These are phyloP conservation scores for Cyrtodaria siliqua DNA, from an alignment of 2,888 invertebrate genomes.

Conservation along the genomic window DNA sequence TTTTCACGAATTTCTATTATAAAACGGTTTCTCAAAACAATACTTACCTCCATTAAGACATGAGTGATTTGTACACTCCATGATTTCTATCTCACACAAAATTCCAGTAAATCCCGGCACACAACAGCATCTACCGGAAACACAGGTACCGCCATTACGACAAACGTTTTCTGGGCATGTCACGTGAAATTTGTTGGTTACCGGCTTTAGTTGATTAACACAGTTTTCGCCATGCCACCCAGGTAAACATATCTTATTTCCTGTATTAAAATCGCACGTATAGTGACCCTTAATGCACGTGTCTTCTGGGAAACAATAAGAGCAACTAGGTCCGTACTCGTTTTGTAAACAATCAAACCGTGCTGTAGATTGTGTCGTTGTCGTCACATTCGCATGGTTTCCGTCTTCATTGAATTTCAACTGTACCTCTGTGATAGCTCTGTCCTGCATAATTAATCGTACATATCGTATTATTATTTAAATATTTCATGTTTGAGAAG, in stretches of 20 bases:
- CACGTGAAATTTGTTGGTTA: slow-evolving; percentile 25
- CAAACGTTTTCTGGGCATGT: slow-evolving; percentile 58
- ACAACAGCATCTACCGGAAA: slow-evolving; percentile 52
- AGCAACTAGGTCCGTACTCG: slow-evolving; percentile 52
- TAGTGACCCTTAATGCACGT: slow-evolving; percentile 54
- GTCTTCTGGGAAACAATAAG: slow-evolving; percentile 42
- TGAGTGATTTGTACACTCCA: slow-evolving; percentile 50
- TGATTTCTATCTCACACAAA: slow-evolving; percentile 59
- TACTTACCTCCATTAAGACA: slow-evolving; percentile 57
- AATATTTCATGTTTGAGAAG: no score
- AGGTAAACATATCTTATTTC: slow-evolving; percentile 40
- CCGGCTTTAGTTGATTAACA: neutral
- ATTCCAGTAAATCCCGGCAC: slow-evolving; percentile 49
- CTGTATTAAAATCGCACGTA: slow-evolving; percentile 47
- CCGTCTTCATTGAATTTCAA: no score
- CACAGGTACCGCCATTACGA: slow-evolving; percentile 58
- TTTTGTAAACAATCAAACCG: slow-evolving; percentile 42
- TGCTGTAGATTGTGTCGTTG: no score
- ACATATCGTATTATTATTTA: no score
- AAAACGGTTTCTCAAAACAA: no score
- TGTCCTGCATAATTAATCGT: no score
- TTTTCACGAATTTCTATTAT: no score
- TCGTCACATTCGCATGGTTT: no score
- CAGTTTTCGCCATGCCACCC: slow-evolving; percentile 45
- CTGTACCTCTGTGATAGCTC: no score